Evolutionary conservation across 2,888 invertebrate genomes (phyloP).

Genomic region (Tethea ocularis): DNA sequence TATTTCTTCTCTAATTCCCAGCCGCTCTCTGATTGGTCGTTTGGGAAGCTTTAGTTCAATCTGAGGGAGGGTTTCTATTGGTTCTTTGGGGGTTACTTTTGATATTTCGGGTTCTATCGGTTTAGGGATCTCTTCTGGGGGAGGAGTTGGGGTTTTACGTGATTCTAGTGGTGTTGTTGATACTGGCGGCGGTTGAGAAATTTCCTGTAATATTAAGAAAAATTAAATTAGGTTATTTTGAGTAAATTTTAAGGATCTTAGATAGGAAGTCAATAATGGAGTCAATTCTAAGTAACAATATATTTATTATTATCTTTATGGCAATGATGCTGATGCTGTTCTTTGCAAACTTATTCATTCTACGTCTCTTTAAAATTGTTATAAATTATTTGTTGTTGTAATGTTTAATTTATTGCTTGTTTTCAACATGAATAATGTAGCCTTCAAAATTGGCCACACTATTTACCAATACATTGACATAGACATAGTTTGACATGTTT

Average conservation of each 20-base stretch:
- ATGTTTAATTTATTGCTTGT: no score
- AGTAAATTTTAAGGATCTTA: neutral
- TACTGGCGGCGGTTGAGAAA: conserved; percentile 52
- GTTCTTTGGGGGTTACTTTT: conserved; percentile 41
- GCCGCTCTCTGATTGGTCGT: conserved; percentile 73
- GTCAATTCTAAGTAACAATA: no score
- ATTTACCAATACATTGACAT: no score
- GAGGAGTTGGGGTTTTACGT: conserved; percentile 33
- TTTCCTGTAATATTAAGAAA: conserved; percentile 58
- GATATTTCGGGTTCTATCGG: conserved; percentile 23
- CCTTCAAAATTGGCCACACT: no score
- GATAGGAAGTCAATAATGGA: neutral
- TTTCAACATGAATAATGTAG: no score
- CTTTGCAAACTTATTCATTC: no score
- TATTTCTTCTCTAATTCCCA: conserved; percentile 59
- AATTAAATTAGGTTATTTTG: conserved; percentile 3
- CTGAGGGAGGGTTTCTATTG: conserved; percentile 64
- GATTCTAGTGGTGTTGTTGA: conserved; percentile 47
- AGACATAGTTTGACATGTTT: no score
- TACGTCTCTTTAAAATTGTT: no score
- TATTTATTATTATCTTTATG: no score
- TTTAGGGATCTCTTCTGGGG: conserved; percentile 30
- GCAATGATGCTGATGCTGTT: no score
- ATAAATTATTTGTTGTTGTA: no score
- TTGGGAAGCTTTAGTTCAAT: conserved; percentile 79